These are phyloP conservation scores for human DNA, from an alignment of 2,113 vertebrate genomes.

Conservation along the genomic window GRCh38 chr12:54122501-54123000, in stretches of 20 bases:
- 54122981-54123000: background rate
- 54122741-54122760: background rate
- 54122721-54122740: background rate
- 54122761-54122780: background rate
- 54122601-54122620: background rate
- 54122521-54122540: background rate
- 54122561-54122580: slow-evolving; percentile 23
- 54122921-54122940: background rate
- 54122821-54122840: background rate
- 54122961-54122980: background rate
- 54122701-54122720: background rate
- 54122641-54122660: background rate
- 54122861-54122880: background rate
- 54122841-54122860: background rate
- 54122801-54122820: background rate
- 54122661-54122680: background rate
- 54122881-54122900: background rate
- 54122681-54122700: background rate
- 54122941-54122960: background rate
- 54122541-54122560: background rate
- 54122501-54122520: background rate
- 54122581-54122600: background rate
- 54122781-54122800: background rate
- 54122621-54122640: background rate
- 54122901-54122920: background rate